Evolutionary conservation across 2,113 vertebrate genomes (phyloP), one percentile per base, ranked within the genome.

Genomic region (Cromileptes altivelis): DNA sequence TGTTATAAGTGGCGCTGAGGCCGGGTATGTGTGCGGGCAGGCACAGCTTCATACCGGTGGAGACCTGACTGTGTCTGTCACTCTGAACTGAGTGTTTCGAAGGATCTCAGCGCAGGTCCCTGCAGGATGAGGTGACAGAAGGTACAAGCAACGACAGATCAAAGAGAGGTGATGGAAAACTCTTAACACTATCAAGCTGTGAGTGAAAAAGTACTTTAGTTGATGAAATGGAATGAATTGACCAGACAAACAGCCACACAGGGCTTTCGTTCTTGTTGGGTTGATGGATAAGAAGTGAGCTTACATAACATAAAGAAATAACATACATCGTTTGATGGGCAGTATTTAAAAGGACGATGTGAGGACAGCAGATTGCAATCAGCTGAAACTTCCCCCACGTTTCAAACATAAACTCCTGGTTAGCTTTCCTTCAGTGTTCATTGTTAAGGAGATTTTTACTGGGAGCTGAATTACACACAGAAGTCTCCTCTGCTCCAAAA

Each of bases 201-300:
- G 75, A 86, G 83, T 81, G 75, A 72, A 68, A 70, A 77, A 83
- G 60, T 85, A 58, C 88, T 93, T 85, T 25, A 78, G 78, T 7
- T 86, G 87, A 84, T 88, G 86, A 77, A 78, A 75, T 65, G 64
- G 61, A 93, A 82, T 77, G 89, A 88, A 85, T 58, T 58, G 53
- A 70, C 1, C n/a, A 62, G 64, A 70, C 60, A 85, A 78, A 88
- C 81, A 85, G 15, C 30, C 70, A 60, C 75, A 67, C 21, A 3
- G 55, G 37, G 67, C 55, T 60, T 56, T 50, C 21, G 1, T 25
- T 23, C 63, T 25, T 58, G 61, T 13, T 4, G 12, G 56, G 17
- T 13, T 57, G 72, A 70, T 53, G 65, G 70, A 57, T 17, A 55
- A 23, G 17, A 78, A 40, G 62, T 12, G 45, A 76, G 19, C 33